Evolutionary conservation across 2,888 invertebrate species (phyloP), one percentile per base, ranked within the genome.

Genomic region (Microctonus hyperodae): DNA sequence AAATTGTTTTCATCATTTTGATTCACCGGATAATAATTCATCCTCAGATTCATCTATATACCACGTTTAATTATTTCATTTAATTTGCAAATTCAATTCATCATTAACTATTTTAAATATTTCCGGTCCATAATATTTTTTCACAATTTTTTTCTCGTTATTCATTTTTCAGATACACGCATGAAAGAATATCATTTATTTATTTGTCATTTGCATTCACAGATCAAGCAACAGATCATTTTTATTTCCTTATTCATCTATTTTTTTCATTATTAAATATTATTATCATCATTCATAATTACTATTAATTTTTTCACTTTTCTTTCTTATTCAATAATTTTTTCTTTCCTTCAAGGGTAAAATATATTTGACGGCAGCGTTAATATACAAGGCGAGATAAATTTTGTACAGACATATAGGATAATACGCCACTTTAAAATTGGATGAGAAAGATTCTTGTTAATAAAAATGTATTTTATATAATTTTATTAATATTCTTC

Each of bases 311-410:
- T 16, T 44, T 44, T 16, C 16, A 44, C 16, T 44, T 16, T 20
- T 44, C 1, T 16, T n/a, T 37, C n/a, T 16, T 7, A 2, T 44
- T 44, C 13, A 23, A n/a, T n/a, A 10, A 22, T 51, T 25, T 20
- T 37, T 6, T 44, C 16, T n/a, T 20, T 28, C 48, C 16, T 16
- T 44, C 16, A 7, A 4, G 59, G 31, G 50, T 50, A 40, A 57
- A 57, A 22, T 50, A 37, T 25, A 20, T 16, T 66, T 72, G 70
- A 75, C 74, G 76, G 77, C 77, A 75, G 78, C 77, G 73, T 74
- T 44, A 79, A 78, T 79, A 71, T 79, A 79, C 78, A 79, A 77
- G 75, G 78, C 78, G 74, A 71, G 61, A 76, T 72, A 77, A 56
- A 76, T 72, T 78, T 79, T 79, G 75, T 77, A 77, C 76, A 77